Base-by-base conservation (phyloP, 2,888 invertebrate species). In the Synanthedon andrenaeformis region DNA sequence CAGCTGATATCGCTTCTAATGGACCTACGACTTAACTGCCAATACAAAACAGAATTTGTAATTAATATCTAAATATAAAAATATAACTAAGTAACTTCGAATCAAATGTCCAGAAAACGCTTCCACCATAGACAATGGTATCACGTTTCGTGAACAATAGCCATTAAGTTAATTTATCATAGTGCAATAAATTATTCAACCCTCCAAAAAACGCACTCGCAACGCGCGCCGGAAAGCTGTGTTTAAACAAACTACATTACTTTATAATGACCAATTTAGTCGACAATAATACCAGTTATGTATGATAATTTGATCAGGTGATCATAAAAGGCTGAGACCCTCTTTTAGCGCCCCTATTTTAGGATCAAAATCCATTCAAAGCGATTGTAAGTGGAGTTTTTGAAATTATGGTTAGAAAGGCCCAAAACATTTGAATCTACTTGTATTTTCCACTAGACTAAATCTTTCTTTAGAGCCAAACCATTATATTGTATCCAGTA, bases 201-300 rank as follows among this genome's bases (percentile, higher is more conserved):
- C 79, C 75, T 76, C 67, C 64, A 69, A 72, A 77, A 73, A 74
- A 68, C 62, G 60, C 65, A 62, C 59, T 62, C 61, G 63, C 60
- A 68, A 62, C 60, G 64, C 67, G 35, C 60, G 67, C 69, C 71
- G 72, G 68, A 77, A 77, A 78, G 75, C 77, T 73, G 70, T 79
- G 71, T 79, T 83, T 81, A 83, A 82, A 80, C 76, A 81, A 83
- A 82, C 80, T 76, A 76, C 72, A 79, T 84, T 83, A 78, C 73
- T 66, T 67, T 70, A 66, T 81, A 79, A 82, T 79, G 76, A 76
- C 69, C 78, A 77, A 80, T 82, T 76, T 69, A 63, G 69, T 62
- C 62, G 70, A 53, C 54, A 70, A 76, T 76, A 74, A 73, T 69
- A 68, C 62, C 64, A 70, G 70, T 78, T 72, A 72, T 76, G 69